Conservation (phyloP, 2,797 vertebrate species). For the Ceyx erithaca region DNA sequence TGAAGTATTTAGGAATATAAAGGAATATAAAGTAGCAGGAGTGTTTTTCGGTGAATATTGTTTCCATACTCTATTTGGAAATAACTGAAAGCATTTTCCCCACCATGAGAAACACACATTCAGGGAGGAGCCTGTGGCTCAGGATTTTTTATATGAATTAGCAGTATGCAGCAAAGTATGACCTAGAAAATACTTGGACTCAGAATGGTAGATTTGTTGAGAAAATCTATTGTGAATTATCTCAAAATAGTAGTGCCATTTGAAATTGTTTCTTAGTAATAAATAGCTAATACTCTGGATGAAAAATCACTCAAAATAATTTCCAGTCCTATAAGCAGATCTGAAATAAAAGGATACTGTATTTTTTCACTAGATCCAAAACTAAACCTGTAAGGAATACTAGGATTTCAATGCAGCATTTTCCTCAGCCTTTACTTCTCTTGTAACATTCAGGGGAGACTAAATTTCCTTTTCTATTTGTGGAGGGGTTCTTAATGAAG, state of each 20-base stretch:
- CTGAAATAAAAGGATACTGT: neutral
- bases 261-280: conserved; percentile 2
- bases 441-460: neutral
- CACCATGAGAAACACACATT: conserved; percentile 37
- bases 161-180: conserved; percentile 39
- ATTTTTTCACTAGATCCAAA: neutral
- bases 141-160: conserved; percentile 22
- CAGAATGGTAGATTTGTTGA: neutral
- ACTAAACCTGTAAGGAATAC: neutral
- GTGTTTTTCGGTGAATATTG: neutral
- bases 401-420: neutral
- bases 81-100: conserved; percentile 19
- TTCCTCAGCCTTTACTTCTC: neutral
- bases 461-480: neutral
- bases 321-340: neutral
- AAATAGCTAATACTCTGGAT: neutral
- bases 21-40: conserved; percentile 19
- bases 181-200: conserved; percentile 57
- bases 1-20: no score
- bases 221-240: neutral
- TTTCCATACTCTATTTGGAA: conserved; percentile 15
- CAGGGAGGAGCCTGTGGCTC: neutral
- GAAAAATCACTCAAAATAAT: neutral
- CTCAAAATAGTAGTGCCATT: neutral
- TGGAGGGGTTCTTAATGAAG: neutral